A percentile compares a stretch with the other conserved stretches of the same genome.
Conservation (phyloP, 1,140 invertebrate genomes). For the Metaphire vulgaris region DNA sequence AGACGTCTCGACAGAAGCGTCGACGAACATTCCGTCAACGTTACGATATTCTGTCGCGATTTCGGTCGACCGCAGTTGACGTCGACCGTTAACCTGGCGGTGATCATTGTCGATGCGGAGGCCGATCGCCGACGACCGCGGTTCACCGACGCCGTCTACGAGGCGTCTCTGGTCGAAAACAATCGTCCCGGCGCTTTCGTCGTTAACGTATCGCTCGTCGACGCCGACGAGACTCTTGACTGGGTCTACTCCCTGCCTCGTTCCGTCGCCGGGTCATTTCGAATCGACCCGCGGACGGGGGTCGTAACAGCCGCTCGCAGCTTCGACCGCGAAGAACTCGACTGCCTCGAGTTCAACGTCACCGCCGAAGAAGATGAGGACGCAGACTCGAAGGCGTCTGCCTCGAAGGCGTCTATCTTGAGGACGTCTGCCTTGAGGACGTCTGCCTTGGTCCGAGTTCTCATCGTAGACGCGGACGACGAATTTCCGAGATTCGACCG, state of each 20-base stretch:
- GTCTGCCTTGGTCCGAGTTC: background rate
- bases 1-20: background rate
- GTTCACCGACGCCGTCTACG: background rate
- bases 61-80: background rate
- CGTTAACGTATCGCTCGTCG: background rate
- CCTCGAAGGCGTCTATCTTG: no score
- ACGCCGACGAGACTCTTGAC: background rate
- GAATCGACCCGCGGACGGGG: background rate
- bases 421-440: background rate
- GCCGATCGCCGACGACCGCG: background rate
- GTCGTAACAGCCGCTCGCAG: background rate
- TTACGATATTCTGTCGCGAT: background rate
- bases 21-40: background rate
- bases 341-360: background rate
- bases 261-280: background rate
- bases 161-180: background rate
- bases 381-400: background rate
- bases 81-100: background rate
- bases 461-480: background rate
- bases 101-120: background rate
- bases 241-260: background rate
- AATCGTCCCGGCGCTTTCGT: background rate
- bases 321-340: background rate
- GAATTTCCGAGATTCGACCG: background rate
- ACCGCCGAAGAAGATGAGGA: background rate